Evolutionary conservation across 2,113 vertebrate genomes (phyloP).

Genomic region (Passer montanus): DNA sequence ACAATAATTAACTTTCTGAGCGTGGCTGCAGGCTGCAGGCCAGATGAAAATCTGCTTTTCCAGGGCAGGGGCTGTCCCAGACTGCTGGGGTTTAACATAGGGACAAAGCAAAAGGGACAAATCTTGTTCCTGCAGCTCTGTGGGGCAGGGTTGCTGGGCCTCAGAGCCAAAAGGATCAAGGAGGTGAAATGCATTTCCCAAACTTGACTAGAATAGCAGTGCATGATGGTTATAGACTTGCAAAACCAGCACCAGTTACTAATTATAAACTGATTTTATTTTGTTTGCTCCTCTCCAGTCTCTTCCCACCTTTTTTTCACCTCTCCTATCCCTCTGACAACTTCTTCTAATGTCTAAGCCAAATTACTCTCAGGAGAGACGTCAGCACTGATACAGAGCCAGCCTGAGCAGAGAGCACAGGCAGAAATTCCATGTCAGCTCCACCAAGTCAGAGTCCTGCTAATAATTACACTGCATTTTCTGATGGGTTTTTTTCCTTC

Average conservation of each 20-base stretch:
- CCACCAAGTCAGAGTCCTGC: not conserved
- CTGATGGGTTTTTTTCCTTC: not conserved
- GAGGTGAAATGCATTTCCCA: not conserved
- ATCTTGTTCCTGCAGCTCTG: fast-evolving
- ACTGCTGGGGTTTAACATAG: not conserved
- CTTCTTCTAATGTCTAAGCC: not conserved
- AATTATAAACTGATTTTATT: not conserved
- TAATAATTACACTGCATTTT: not conserved
- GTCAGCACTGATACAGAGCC: not conserved
- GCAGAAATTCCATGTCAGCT: not conserved
- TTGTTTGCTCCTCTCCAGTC: not conserved
- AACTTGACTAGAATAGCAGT: not conserved
- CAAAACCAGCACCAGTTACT: not conserved
- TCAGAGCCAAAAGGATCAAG: fast-evolving
- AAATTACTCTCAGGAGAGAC: not conserved
- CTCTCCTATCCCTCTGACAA: not conserved
- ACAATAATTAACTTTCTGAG: not conserved
- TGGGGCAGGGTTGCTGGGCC: not conserved
- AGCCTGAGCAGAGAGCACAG: not conserved
- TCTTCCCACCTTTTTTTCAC: not conserved
- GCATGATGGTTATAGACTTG: fast-evolving
- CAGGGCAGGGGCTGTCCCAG: not conserved
- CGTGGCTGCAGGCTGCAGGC: not conserved
- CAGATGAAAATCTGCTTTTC: not conserved
- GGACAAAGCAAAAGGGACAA: not conserved